Conservation (phyloP, 1,140 invertebrate species). For the Chymomyza costata region DNA sequence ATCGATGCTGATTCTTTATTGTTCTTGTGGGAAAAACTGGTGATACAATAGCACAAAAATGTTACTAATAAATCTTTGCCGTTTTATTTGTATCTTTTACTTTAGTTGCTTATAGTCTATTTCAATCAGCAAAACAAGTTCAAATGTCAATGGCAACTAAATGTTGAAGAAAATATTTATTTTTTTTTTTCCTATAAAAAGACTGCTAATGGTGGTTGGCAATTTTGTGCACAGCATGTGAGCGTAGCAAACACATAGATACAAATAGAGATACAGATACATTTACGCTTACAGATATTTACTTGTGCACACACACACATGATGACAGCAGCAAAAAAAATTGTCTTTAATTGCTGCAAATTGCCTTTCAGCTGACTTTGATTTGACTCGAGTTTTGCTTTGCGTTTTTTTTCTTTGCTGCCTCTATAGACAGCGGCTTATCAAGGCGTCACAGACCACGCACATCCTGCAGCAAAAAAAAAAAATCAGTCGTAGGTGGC, state of each 20-base stretch:
- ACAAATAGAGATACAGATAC: no score
- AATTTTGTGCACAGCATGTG: slow-evolving; percentile 53
- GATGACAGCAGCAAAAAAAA: slow-evolving; percentile 25
- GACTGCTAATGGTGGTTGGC: slow-evolving; percentile 46
- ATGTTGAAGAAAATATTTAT: slow-evolving; percentile 30
- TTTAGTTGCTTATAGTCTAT: slow-evolving; percentile 39
- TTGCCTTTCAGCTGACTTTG: slow-evolving; percentile 44
- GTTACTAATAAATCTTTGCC: slow-evolving; percentile 35
- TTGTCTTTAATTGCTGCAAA: slow-evolving; percentile 50
- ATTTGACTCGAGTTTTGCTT: slow-evolving; percentile 22
- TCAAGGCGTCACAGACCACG: no score
- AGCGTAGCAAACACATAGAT: no score
- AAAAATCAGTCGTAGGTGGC: no score
- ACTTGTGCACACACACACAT: slow-evolving; percentile 4
- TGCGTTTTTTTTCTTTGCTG: no score
- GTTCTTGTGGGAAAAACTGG: no score
- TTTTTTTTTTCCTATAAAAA: slow-evolving; percentile 7
- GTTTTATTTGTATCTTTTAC: slow-evolving; percentile 10
- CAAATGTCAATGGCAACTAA: slow-evolving; percentile 72
- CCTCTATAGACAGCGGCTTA: no score
- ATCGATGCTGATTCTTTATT: no score
- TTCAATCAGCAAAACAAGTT: slow-evolving; percentile 52
- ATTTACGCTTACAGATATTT: slow-evolving; percentile 9
- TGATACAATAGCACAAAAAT: no score
- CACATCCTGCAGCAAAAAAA: no score